Conservation (phyloP, 2,797 vertebrate species). For the Parauchenoglanis punctatus region DNA sequence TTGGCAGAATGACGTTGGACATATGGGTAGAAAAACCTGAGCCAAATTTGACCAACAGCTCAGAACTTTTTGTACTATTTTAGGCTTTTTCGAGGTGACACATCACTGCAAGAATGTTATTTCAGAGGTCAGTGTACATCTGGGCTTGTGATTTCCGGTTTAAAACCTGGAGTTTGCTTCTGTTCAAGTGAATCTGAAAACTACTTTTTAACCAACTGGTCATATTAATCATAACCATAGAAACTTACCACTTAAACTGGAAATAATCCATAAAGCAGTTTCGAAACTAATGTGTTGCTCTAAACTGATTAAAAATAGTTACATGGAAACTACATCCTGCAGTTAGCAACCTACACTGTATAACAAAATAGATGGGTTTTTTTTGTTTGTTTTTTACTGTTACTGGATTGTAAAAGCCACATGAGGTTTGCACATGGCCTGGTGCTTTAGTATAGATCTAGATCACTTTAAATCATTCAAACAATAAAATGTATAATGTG, state of each 20-base stretch:
- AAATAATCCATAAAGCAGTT: background rate
- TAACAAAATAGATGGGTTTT: background rate
- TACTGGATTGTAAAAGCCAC: background rate
- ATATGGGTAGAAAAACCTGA: background rate
- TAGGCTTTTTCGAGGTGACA: background rate
- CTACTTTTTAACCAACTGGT: background rate
- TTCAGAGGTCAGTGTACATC: conserved; percentile 12
- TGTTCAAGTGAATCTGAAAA: background rate
- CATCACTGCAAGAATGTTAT: background rate
- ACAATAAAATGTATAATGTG: background rate
- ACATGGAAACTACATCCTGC: too few relatives aligned
- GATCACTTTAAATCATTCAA: background rate
- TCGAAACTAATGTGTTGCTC: background rate
- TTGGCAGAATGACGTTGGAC: background rate
- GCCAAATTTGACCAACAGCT: background rate
- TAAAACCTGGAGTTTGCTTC: background rate
- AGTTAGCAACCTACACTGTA: background rate
- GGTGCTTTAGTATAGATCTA: background rate
- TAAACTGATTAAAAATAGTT: background rate
- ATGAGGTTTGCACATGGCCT: background rate
- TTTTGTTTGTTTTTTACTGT: background rate
- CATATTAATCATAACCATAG: background rate
- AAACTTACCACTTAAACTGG: background rate
- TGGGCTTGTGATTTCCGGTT: background rate
- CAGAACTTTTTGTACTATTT: conserved; percentile 2